Evolutionary conservation across 2,113 vertebrate species (phyloP).

Genomic region (Empidonax traillii): DNA sequence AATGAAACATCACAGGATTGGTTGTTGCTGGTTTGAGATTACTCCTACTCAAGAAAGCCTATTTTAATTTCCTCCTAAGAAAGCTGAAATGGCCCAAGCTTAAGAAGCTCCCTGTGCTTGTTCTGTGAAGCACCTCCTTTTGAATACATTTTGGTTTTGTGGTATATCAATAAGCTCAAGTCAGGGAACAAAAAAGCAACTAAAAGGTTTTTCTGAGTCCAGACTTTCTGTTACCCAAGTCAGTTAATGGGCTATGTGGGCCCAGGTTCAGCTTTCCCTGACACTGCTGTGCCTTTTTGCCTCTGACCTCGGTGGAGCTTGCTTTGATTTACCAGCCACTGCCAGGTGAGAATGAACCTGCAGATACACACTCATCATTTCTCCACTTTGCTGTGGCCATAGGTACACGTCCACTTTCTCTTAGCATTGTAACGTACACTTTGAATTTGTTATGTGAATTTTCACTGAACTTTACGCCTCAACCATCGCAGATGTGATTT

Average conservation of each 20-base stretch:
- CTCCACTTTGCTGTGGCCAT: rapidly evolving
- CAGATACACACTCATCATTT: not conserved
- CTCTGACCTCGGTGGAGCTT: not conserved
- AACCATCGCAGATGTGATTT: not conserved
- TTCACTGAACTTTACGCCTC: not conserved
- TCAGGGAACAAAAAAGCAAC: not conserved
- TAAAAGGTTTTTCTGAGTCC: not conserved
- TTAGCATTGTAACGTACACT: not conserved
- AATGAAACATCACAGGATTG: not conserved
- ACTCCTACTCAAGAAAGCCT: not conserved
- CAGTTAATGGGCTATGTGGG: not conserved
- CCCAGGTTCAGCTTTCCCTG: not conserved
- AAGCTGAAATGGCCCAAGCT: not conserved
- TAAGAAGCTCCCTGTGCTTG: not conserved
- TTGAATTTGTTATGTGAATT: not conserved
- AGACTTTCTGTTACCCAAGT: not conserved
- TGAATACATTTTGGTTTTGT: not conserved
- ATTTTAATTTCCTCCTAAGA: not conserved
- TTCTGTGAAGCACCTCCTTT: not conserved
- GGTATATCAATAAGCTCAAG: not conserved
- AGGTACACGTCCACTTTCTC: not conserved
- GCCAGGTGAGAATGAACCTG: not conserved
- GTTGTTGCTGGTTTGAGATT: not conserved
- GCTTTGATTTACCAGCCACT: not conserved
- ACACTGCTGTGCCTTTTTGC: not conserved